Conservation (phyloP, 2,888 invertebrate genomes). For the Catocala nupta region DNA sequence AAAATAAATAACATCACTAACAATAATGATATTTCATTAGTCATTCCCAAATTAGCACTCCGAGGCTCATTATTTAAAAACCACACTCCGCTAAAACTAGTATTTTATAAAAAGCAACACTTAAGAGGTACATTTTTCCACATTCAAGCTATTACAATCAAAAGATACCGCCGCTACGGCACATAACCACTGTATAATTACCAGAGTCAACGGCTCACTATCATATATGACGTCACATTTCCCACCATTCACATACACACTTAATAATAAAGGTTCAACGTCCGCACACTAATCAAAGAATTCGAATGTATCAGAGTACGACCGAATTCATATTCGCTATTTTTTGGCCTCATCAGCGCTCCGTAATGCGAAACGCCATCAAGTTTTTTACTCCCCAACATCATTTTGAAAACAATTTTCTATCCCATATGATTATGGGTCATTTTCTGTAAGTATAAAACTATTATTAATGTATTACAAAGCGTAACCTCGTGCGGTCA, state of each 20-base stretch:
- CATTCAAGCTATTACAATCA: constrained; percentile 44
- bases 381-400: constrained; percentile 72
- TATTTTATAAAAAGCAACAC: constrained; percentile 21
- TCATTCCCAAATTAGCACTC: constrained; percentile 22
- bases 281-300: constrained; percentile 73
- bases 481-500: constrained; percentile 59
- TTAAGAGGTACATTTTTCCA: constrained; percentile 32
- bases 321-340: constrained; percentile 70
- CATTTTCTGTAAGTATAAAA: constrained; percentile 79
- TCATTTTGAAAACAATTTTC: constrained; percentile 84
- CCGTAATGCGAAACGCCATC: constrained; percentile 74
- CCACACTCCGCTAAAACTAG: constrained; percentile 8
- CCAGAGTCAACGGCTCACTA: constrained; percentile 37
- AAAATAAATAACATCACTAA: constrained; percentile 20
- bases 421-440: constrained; percentile 85
- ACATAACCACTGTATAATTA: constrained; percentile 49
- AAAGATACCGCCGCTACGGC: constrained; percentile 41
- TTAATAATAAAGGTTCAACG: constrained; percentile 44
- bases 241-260: constrained; percentile 46
- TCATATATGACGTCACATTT: constrained; percentile 44
- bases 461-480: constrained; percentile 84
- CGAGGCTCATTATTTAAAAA: constrained; percentile 18
- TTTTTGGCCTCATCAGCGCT: constrained; percentile 79
- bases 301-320: constrained; percentile 61
- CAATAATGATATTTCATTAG: constrained; percentile 22